A percentile compares a stretch with the other conserved stretches of the same genome.
Conservation (phyloP, 1,140 invertebrate species). For the Drosophila triauraria region DNA sequence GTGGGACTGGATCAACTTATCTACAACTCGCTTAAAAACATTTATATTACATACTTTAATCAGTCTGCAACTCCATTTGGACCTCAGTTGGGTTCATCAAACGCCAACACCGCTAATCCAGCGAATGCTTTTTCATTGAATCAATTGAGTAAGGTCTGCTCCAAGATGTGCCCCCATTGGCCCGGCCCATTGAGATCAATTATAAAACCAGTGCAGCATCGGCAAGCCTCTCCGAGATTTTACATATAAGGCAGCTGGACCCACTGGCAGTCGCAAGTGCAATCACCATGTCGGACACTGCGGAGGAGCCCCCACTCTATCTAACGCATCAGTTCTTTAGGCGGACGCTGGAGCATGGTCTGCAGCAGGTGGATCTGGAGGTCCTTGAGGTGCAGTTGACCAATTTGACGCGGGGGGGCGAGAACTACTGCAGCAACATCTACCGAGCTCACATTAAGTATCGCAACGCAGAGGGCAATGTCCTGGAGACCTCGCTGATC, state of each 20-base stretch:
- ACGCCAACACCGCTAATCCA: slow-evolving; percentile 54
- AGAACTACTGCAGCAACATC: slow-evolving; percentile 84
- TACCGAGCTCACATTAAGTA: slow-evolving; percentile 68
- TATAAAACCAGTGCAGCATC: slow-evolving; percentile 22
- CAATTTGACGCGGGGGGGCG: slow-evolving; percentile 70
- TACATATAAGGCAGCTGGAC: slow-evolving; percentile 49
- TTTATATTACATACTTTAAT: too few species aligned
- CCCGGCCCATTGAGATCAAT: slow-evolving; percentile 66
- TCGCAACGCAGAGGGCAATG: slow-evolving; percentile 28
- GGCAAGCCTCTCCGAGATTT: slow-evolving; percentile 37
- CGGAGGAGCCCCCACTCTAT: slow-evolving; percentile 59
- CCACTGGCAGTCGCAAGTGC: slow-evolving; percentile 19
- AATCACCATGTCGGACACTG: slow-evolving; percentile 53
- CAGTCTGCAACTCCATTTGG: background rate
- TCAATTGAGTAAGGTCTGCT: slow-evolving; percentile 54
- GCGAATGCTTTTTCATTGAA: slow-evolving; percentile 60
- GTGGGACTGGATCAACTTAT: too few species aligned
- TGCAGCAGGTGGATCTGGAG: slow-evolving; percentile 65
- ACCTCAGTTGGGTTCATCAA: slow-evolving; percentile 40
- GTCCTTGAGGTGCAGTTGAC: slow-evolving; percentile 63
- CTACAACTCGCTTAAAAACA: too few species aligned
- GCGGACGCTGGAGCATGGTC: slow-evolving; percentile 61
- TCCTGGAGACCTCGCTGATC: slow-evolving; percentile 60
- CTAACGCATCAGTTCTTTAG: slow-evolving; percentile 68
- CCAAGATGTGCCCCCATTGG: slow-evolving; percentile 24